Percentiles rank a stretch among this genome's conserved stretches.
phyloP scores from a whole-genome alignment of 1,140 invertebrate species.

The Diorhabda sublineata region DNA sequence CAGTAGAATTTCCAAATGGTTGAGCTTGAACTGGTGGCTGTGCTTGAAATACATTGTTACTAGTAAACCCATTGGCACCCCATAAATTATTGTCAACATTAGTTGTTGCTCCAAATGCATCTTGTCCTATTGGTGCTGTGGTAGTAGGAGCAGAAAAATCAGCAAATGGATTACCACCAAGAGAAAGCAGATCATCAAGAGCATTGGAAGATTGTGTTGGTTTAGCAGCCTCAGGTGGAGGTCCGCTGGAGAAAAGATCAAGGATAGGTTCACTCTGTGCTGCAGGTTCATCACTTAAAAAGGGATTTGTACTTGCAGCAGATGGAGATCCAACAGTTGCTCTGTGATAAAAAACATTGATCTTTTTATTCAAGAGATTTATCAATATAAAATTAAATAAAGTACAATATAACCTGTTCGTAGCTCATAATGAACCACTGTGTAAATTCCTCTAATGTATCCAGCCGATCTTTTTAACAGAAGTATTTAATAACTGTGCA shows the following conservation, averaged over 20 bases:
- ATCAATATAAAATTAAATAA: no score
- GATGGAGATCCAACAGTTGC: slow-evolving; percentile 77
- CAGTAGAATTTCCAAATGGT: slow-evolving; percentile 41
- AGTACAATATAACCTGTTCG: no score
- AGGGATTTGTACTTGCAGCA: slow-evolving; percentile 75
- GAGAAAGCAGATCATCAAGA: slow-evolving; percentile 82
- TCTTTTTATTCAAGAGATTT: no score
- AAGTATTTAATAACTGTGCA: no score
- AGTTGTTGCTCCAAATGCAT: slow-evolving; percentile 19
- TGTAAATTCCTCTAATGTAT: no score
- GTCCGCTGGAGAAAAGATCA: slow-evolving; percentile 65
- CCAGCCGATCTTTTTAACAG: no score
- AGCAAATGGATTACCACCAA: slow-evolving; percentile 52
- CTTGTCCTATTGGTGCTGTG: slow-evolving; percentile 46
- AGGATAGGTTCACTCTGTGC: slow-evolving; percentile 65
- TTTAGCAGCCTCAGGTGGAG: slow-evolving; percentile 34
- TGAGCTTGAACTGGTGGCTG: slow-evolving; percentile 24
- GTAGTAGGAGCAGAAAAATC: slow-evolving; percentile 40
- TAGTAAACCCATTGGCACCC: slow-evolving; percentile 28
- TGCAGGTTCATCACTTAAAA: slow-evolving; percentile 60
- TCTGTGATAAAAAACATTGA: slow-evolving; percentile 46
- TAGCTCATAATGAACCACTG: no score
- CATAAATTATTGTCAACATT: slow-evolving; percentile 23
- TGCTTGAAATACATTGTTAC: slow-evolving; percentile 15
- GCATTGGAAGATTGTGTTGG: slow-evolving; percentile 57